A percentile compares a stretch with the other conserved stretches of the same genome.
These are phyloP conservation scores for Enteromius thamalakanensis DNA, from an alignment of 2,797 vertebrate genomes.

Conservation along the genomic window DNA sequence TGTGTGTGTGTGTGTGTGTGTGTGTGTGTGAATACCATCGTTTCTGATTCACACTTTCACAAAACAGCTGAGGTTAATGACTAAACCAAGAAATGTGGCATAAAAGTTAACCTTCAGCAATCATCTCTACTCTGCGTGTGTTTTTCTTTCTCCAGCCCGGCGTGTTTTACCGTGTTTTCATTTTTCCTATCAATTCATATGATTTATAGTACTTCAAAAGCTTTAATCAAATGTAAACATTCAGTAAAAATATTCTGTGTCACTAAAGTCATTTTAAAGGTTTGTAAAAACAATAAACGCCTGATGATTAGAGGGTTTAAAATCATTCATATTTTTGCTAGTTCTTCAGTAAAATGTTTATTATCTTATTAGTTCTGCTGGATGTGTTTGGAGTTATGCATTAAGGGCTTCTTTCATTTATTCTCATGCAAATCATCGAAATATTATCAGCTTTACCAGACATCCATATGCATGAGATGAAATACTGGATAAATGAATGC, in stretches of 20 bases:
- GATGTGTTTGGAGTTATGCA: not conserved
- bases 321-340: too few relatives aligned
- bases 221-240: not conserved
- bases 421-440: not conserved
- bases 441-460: not conserved
- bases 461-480: not conserved
- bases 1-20: not conserved
- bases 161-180: not conserved
- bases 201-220: not conserved
- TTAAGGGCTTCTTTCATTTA: not conserved
- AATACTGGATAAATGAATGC: not conserved
- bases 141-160: not conserved
- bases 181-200: too few relatives aligned
- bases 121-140: conserved; percentile 39
- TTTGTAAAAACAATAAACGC: not conserved
- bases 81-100: conserved; percentile 26
- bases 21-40: not conserved
- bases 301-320: not conserved
- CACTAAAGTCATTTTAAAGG: not conserved
- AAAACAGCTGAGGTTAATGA: conserved; percentile 30
- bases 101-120: conserved; percentile 53
- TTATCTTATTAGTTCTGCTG: not conserved
- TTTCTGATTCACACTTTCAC: not conserved
- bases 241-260: not conserved
- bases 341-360: not conserved